These are phyloP conservation scores for Peromyscus aztecus DNA, from an alignment of 2,797 vertebrate species.

Conservation along the genomic window DNA sequence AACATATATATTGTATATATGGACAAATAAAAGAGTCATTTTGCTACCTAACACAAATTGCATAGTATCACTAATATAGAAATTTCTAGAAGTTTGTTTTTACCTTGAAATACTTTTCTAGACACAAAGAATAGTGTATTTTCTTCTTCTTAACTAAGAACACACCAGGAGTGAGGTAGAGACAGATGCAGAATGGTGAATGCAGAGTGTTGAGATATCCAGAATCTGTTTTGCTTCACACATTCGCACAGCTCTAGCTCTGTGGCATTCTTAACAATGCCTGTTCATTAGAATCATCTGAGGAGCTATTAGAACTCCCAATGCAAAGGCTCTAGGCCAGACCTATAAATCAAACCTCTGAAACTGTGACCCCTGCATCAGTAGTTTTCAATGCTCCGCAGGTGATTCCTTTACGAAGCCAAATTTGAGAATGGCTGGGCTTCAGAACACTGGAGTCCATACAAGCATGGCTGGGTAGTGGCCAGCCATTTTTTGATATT, in stretches of 20 bases:
- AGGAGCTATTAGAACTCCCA: conserved; percentile 25
- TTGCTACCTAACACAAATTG: conserved; percentile 35
- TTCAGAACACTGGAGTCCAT: background rate
- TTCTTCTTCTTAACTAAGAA: conserved; percentile 18
- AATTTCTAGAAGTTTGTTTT: background rate
- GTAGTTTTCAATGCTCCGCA: conserved; percentile 35
- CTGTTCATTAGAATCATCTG: conserved; percentile 57
- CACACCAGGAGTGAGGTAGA: background rate
- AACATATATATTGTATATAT: background rate
- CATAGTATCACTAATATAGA: background rate
- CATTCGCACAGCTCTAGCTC: conserved; percentile 40
- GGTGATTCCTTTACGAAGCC: background rate
- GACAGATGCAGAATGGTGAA: background rate
- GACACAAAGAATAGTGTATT: background rate
- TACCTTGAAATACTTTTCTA: background rate
- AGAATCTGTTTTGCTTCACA: conserved; percentile 44
- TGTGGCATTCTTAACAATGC: background rate
- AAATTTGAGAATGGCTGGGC: conserved; percentile 25
- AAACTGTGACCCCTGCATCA: background rate
- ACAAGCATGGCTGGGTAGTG: background rate
- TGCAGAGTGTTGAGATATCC: background rate
- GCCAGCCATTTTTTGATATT: background rate
- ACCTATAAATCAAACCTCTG: conserved; percentile 40
- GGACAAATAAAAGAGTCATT: background rate
- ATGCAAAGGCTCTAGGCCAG: background rate